Evolutionary conservation across 2,888 invertebrate genomes (phyloP).

Genomic region (Epicampocera succincta): DNA sequence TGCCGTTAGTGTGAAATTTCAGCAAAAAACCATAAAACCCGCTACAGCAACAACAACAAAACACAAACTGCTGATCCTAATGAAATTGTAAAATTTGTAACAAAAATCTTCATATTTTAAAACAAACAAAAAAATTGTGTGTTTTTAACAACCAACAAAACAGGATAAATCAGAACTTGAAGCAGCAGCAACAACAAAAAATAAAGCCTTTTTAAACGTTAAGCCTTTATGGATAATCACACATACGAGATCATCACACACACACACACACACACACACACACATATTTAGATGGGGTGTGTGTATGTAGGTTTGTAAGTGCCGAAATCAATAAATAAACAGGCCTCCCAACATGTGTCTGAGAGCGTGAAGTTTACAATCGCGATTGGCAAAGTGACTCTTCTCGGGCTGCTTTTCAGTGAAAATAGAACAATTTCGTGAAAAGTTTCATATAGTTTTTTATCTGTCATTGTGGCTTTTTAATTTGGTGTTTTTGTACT

Average conservation of each 20-base stretch:
- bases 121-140: too few relatives aligned
- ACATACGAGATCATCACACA: neutral
- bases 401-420: slow-evolving; percentile 9
- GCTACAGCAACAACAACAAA: slow-evolving; percentile 22
- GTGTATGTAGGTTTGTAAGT: neutral
- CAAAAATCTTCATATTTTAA: neutral
- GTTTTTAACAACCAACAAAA: slow-evolving; percentile 10
- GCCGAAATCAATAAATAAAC: neutral
- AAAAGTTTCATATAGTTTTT: neutral
- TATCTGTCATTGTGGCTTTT: slow-evolving; percentile 11
- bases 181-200: neutral
- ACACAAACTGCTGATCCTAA: slow-evolving; percentile 53
- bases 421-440: slow-evolving; percentile 29
- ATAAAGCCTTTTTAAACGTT: neutral
- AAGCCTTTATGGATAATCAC: slow-evolving; percentile 50
- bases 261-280: neutral
- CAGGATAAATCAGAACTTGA: slow-evolving; percentile 24
- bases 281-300: neutral
- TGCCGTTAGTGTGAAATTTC: slow-evolving; percentile 63
- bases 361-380: slow-evolving; percentile 46
- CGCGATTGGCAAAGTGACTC: slow-evolving; percentile 5
- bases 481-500: neutral
- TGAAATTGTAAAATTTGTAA: slow-evolving; percentile 69
- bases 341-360: slow-evolving; percentile 4
- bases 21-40: slow-evolving; percentile 35